Conservation (phyloP, 2,797 vertebrate species). For the Carcharodon carcharias region DNA sequence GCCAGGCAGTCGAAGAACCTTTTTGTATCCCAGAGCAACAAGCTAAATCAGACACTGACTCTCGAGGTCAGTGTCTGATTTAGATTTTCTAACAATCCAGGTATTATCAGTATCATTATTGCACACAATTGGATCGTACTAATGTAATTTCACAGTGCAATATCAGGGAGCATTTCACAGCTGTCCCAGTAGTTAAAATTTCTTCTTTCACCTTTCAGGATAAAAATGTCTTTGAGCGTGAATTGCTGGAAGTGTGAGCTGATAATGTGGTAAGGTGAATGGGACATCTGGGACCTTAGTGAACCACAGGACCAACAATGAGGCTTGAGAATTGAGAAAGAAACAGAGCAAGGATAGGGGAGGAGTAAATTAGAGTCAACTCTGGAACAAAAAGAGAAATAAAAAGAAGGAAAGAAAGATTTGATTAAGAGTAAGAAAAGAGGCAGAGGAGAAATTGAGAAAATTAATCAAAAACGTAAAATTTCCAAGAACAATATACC, state of each 20-base stretch:
- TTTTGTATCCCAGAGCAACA: not conserved
- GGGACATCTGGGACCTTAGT: not conserved
- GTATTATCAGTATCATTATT: not conserved
- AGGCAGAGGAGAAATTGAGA: not conserved
- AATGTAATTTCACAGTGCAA: not conserved
- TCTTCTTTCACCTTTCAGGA: not conserved
- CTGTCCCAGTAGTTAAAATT: not conserved
- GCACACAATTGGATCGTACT: not conserved
- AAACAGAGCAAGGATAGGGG: not conserved
- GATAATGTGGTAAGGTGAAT: not conserved
- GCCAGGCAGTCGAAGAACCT: not conserved
- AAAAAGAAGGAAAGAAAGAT: not conserved
- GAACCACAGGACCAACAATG: not conserved
- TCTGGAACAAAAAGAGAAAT: not conserved
- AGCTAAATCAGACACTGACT: not conserved
- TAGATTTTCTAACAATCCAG: not conserved
- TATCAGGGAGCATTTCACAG: not conserved
- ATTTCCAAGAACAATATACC: not conserved
- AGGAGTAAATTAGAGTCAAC: not conserved
- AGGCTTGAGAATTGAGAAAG: not conserved
- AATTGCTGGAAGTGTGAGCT: not conserved
- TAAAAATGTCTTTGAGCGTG: not conserved
- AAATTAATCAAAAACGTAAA: not conserved
- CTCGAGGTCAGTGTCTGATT: too few relatives aligned
- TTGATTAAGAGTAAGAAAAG: not conserved